These are phyloP conservation scores for Brachionus asplanchnoidis DNA, from an alignment of 1,140 invertebrate genomes.

Conservation along the genomic window DNA sequence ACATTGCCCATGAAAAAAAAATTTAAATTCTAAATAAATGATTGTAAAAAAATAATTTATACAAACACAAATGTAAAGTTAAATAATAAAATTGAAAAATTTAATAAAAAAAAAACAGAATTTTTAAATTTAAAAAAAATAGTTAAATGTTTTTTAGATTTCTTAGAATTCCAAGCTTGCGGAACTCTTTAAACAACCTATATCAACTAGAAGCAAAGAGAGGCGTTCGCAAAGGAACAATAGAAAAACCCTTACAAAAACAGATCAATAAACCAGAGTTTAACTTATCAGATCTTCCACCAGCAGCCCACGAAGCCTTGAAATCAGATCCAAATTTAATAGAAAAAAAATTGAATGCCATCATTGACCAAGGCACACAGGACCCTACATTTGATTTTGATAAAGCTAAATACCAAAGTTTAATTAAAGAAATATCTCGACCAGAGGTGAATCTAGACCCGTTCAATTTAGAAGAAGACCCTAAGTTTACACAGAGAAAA, in stretches of 20 bases:
- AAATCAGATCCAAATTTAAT: background rate
- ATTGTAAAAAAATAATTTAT: too few relatives aligned
- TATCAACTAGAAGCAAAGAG: background rate
- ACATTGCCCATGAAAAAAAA: too few relatives aligned
- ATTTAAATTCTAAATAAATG: too few relatives aligned
- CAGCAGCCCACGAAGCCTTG: background rate
- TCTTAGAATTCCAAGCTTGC: background rate
- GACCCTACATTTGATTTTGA: background rate
- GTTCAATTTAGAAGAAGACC: background rate
- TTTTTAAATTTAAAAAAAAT: background rate
- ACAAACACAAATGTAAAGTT: background rate
- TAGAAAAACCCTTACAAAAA: background rate
- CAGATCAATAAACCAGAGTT: background rate
- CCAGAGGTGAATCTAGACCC: background rate
- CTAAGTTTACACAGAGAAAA: background rate
- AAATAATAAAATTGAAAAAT: background rate
- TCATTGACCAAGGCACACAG: background rate
- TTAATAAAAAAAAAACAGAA: background rate
- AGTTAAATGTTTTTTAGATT: background rate
- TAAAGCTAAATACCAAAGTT: background rate
- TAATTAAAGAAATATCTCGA: background rate
- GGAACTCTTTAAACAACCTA: background rate
- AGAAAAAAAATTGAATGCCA: background rate
- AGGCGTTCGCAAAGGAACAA: background rate
- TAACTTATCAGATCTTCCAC: background rate